phyloP scores from a whole-genome alignment of 1,140 invertebrate genomes.

The Drosophila nikananu region DNA sequence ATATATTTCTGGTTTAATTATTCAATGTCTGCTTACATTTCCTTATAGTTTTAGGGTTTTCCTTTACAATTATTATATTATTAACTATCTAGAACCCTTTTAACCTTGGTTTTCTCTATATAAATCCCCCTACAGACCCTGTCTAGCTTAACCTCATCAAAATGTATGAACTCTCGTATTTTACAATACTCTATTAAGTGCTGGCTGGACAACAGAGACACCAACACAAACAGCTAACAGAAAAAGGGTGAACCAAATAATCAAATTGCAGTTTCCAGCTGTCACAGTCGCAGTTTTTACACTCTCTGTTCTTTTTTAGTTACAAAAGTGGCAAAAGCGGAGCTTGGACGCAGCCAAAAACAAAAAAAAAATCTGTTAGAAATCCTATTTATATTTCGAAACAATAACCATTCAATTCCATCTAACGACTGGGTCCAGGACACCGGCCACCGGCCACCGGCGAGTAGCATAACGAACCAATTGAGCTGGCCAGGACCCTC shows the following conservation, averaged over 20 bases:
- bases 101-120: background rate
- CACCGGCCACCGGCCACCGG: conserved; percentile 43
- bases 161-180: conserved; percentile 52
- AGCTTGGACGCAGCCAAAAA: conserved; percentile 14
- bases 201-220: conserved; percentile 23
- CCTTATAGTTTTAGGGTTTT: background rate
- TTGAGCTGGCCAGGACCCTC: conserved; percentile 65
- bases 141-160: conserved; percentile 18
- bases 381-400: conserved; percentile 84
- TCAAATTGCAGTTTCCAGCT: conserved; percentile 81
- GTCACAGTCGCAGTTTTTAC: conserved; percentile 41
- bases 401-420: conserved; percentile 84
- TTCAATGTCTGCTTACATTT: background rate
- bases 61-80: background rate
- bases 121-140: background rate
- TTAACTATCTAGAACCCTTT: conserved; percentile 1
- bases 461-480: conserved; percentile 74
- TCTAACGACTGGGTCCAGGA: conserved; percentile 69
- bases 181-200: conserved; percentile 51
- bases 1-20: too few species aligned
- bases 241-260: conserved; percentile 48
- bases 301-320: conserved; percentile 19
- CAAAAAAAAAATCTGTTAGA: conserved; percentile 71
- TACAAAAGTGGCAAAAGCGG: conserved; percentile 24
- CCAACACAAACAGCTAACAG: conserved; percentile 3